Evolutionary conservation across 2,888 invertebrate genomes (phyloP).

Genomic region (Pachliopta kotzebuea): DNA sequence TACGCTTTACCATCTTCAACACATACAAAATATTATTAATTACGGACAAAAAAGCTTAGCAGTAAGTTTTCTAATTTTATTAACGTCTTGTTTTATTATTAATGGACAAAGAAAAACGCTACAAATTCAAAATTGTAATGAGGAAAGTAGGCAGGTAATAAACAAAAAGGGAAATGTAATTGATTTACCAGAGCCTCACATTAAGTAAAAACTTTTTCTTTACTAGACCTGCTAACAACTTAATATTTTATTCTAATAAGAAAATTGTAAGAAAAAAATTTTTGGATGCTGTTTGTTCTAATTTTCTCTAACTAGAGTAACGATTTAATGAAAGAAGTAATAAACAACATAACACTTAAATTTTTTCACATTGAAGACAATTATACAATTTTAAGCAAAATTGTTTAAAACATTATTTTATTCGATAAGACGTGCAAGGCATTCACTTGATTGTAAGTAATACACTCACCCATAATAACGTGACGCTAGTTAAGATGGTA

Average conservation of each 20-base stretch:
- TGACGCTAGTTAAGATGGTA: no score
- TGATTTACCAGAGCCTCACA: constrained; percentile 4
- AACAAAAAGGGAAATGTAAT: constrained; percentile 13
- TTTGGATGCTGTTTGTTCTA: neutral
- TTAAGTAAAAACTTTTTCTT: constrained; percentile 8
- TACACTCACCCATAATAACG: no score
- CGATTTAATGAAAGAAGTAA: neutral
- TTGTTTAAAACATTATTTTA: no score
- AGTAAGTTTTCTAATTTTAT: neutral
- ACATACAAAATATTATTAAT: no score
- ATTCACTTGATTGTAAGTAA: no score
- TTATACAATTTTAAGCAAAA: no score
- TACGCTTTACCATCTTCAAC: no score
- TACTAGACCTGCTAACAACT: constrained; percentile 3
- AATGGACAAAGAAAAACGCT: neutral
- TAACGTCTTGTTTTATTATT: no score
- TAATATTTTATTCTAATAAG: constrained; percentile 4
- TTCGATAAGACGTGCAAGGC: no score
- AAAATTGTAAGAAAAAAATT: neutral
- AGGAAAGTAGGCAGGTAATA: constrained; percentile 13
- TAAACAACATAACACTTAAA: neutral
- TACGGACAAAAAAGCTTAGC: no score
- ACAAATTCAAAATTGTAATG: neutral
- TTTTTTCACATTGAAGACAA: no score
- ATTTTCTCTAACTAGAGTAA: neutral